These are phyloP conservation scores for Diarsia mendica DNA, from an alignment of 2,888 invertebrate species.

Conservation along the genomic window DNA sequence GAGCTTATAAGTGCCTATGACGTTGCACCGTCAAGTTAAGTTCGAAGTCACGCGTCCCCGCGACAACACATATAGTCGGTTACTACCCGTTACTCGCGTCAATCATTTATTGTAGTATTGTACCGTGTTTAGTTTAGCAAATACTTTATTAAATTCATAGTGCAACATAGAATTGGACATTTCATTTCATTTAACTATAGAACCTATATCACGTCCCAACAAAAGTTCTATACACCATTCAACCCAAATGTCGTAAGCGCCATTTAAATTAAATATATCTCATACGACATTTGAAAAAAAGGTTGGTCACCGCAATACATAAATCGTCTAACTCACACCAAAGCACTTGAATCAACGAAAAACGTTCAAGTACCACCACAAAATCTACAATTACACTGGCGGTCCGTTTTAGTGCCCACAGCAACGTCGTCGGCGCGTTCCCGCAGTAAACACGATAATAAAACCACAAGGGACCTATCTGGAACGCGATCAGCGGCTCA, in stretches of 20 bases:
- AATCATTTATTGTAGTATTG: too few species aligned
- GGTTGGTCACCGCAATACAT: not conserved
- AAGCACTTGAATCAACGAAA: constrained; percentile 12
- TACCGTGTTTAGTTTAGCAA: too few species aligned
- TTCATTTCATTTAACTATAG: too few species aligned
- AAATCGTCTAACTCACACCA: not conserved
- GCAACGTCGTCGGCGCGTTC: constrained; percentile 46
- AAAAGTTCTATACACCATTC: too few species aligned
- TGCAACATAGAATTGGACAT: too few species aligned
- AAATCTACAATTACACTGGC: constrained; percentile 48
- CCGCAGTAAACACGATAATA: constrained; percentile 73
- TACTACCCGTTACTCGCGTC: too few species aligned
- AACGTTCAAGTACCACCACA: constrained; percentile 25
- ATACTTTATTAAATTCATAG: too few species aligned
- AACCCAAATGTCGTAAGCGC: not conserved
- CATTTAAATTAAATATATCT: not conserved
- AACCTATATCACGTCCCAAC: too few species aligned
- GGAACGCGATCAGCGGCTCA: constrained; percentile 74
- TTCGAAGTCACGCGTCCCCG: too few species aligned
- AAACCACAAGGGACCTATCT: constrained; percentile 73
- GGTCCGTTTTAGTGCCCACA: constrained; percentile 47
- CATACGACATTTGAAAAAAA: not conserved
- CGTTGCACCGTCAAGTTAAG: too few species aligned
- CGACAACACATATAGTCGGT: too few species aligned
- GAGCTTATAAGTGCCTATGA: too few species aligned